Percentiles rank a stretch among this genome's conserved stretches.
Evolutionary conservation across 2,888 invertebrate genomes (phyloP).

Genomic region (Callyntrura guangdongensis): DNA sequence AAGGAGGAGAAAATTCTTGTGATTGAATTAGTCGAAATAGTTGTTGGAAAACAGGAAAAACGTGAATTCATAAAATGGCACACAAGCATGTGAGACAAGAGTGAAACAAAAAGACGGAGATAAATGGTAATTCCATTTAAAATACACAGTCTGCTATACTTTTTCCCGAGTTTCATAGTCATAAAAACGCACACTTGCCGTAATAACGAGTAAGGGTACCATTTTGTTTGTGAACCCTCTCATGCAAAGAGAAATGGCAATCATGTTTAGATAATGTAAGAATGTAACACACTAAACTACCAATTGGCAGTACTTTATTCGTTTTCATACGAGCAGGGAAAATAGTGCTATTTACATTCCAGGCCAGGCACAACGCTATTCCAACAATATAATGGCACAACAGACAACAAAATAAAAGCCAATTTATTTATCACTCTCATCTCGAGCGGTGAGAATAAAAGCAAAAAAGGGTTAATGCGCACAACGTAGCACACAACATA

Average conservation of each 20-base stretch:
- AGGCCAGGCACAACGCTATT: neutral
- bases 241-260: constrained; percentile 11
- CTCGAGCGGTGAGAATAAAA: neutral
- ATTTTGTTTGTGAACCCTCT: neutral
- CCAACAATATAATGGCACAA: neutral
- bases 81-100: neutral
- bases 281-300: constrained; percentile 4
- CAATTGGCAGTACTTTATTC: neutral
- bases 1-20: neutral
- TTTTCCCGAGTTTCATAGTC: neutral
- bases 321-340: neutral
- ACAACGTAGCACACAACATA: too few relatives aligned
- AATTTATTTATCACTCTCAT: neutral
- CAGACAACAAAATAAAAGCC: neutral
- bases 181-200: constrained; percentile 23
- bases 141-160: neutral
- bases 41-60: constrained; percentile 10
- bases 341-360: constrained; percentile 33
- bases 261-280: neutral
- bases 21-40: constrained; percentile 20
- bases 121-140: neutral
- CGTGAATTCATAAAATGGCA: constrained; percentile 38
- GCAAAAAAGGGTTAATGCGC: too few relatives aligned
- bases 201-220: neutral
- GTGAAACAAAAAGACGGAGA: neutral